Evolutionary conservation across 2,797 vertebrate species (phyloP).

Genomic region (Sebastes minor): DNA sequence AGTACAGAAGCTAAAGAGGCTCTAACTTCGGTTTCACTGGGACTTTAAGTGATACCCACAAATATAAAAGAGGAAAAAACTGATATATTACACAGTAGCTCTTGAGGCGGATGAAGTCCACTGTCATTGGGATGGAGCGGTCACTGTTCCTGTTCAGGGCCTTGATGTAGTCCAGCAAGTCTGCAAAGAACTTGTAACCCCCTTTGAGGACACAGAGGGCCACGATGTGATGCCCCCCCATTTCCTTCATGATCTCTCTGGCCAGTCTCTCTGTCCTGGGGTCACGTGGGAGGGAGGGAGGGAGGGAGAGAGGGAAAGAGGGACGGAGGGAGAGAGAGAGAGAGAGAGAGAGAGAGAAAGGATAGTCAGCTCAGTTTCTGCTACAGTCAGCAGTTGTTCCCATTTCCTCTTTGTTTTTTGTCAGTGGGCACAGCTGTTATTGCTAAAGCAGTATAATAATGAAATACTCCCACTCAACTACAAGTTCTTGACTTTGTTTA

Average conservation of each 20-base stretch:
- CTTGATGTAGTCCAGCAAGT: slow-evolving; percentile 98
- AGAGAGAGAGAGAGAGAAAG: not conserved
- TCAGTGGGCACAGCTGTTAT: slow-evolving; percentile 34
- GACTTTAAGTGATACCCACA: not conserved
- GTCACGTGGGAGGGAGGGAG: not conserved
- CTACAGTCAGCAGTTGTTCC: slow-evolving; percentile 54
- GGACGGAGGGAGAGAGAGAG: not conserved
- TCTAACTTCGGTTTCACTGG: too few species aligned
- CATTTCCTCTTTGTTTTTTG: slow-evolving; percentile 34
- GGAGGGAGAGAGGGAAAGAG: not conserved
- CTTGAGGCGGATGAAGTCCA: slow-evolving; percentile 99
- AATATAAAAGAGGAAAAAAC: not conserved
- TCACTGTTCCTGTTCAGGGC: slow-evolving; percentile 98
- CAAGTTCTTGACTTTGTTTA: not conserved
- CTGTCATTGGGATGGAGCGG: slow-evolving; percentile 97
- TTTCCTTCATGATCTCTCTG: slow-evolving; percentile 97
- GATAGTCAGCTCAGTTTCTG: slow-evolving; percentile 47
- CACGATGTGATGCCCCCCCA: slow-evolving; percentile 98
- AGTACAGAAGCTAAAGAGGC: too few species aligned
- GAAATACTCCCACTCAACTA: not conserved
- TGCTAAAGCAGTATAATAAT: slow-evolving; percentile 5
- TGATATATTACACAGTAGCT: slow-evolving; percentile 91
- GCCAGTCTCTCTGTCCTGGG: slow-evolving; percentile 96
- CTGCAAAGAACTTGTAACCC: slow-evolving; percentile 98
- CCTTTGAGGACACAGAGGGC: slow-evolving; percentile 98